These are phyloP conservation scores for Alca torda DNA, from an alignment of 2,797 vertebrate species.

Conservation along the genomic window DNA sequence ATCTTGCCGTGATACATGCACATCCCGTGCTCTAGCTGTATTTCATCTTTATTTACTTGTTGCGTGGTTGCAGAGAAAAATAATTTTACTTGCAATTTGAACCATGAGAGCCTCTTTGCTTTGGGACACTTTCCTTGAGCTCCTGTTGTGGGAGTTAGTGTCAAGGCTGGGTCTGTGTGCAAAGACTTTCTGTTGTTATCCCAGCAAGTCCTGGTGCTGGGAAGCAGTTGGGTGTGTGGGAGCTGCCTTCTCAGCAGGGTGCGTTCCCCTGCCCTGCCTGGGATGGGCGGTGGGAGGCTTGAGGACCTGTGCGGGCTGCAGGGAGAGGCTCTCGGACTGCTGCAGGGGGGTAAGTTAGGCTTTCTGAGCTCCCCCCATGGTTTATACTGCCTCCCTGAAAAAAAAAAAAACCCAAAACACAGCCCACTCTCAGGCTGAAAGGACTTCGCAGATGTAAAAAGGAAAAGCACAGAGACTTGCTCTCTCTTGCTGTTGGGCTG, in stretches of 20 bases:
- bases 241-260: neutral
- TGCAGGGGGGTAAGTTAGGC: neutral
- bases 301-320: neutral
- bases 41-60: neutral
- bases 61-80: neutral
- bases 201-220: neutral
- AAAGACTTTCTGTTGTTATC: neutral
- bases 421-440: neutral
- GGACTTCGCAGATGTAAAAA: neutral
- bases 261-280: neutral
- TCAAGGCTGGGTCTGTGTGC: rapidly evolving
- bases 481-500: neutral
- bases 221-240: neutral
- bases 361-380: neutral
- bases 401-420: neutral
- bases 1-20: neutral
- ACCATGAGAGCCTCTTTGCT: neutral
- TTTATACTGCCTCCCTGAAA: neutral
- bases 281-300: rapidly evolving
- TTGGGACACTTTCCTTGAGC: neutral
- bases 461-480: neutral
- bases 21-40: neutral
- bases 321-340: neutral
- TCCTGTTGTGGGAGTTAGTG: neutral
- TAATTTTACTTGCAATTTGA: neutral